Evolutionary conservation across 2,113 vertebrate genomes (phyloP).

Genomic region (Tupaia chinensis): DNA sequence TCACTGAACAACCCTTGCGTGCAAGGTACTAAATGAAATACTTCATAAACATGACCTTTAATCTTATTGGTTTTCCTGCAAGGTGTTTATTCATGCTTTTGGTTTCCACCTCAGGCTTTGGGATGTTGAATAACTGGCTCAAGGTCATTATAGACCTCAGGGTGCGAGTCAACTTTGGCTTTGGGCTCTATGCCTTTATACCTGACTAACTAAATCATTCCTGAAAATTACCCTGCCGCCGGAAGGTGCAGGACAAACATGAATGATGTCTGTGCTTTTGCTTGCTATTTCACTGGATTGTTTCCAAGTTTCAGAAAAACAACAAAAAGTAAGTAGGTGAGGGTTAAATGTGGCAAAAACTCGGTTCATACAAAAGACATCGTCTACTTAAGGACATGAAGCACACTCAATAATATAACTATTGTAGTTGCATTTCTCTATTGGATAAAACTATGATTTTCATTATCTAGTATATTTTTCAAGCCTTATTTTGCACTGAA

Average conservation of each 20-base stretch:
- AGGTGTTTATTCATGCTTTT: background rate
- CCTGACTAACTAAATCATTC: background rate
- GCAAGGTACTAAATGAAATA: background rate
- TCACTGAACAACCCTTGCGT: background rate
- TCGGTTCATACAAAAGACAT: background rate
- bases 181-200: background rate
- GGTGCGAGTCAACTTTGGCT: background rate
- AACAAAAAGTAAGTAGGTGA: background rate
- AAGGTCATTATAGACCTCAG: background rate
- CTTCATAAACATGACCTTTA: background rate
- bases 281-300: slow-evolving; percentile 43
- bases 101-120: background rate
- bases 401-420: background rate
- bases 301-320: slow-evolving; percentile 28
- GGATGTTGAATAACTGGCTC: background rate
- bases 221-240: slow-evolving; percentile 1
- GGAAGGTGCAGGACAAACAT: background rate
- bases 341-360: background rate
- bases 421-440: background rate
- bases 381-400: background rate
- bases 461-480: background rate
- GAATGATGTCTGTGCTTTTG: background rate
- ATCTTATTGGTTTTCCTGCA: background rate
- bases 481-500: slow-evolving; percentile 2
- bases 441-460: background rate